Conservation (phyloP, 2,888 invertebrate genomes). For the Agrilus biguttatus region DNA sequence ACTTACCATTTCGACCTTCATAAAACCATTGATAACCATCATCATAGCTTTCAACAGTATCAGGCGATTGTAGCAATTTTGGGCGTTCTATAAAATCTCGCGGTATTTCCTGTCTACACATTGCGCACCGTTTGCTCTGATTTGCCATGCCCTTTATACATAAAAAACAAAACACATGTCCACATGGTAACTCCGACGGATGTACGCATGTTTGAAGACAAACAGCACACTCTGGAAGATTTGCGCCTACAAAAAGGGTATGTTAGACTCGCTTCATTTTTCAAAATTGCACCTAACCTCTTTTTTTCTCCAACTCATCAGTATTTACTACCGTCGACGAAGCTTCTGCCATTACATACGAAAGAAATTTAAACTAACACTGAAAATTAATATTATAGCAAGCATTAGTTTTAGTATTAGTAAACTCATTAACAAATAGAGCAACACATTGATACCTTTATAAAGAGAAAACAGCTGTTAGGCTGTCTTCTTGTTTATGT, state of each 20-base stretch:
- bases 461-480: too few relatives aligned
- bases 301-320: too few relatives aligned
- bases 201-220: constrained; percentile 83
- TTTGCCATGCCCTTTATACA: constrained; percentile 88
- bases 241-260: constrained; percentile 2
- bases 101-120: constrained; percentile 88
- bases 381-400: too few relatives aligned
- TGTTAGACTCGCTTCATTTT: not conserved
- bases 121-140: constrained; percentile 78
- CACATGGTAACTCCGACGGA: constrained; percentile 85
- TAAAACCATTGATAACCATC: constrained; percentile 90
- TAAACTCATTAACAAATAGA: too few relatives aligned
- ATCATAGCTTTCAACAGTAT: constrained; percentile 32
- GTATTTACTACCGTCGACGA: too few relatives aligned
- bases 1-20: constrained; percentile 80
- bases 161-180: constrained; percentile 90
- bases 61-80: constrained; percentile 47
- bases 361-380: too few relatives aligned
- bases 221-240: constrained; percentile 67
- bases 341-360: too few relatives aligned
- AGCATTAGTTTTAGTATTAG: too few relatives aligned
- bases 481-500: too few relatives aligned
- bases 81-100: constrained; percentile 77
- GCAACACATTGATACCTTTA: too few relatives aligned
- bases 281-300: not conserved